phyloP scores from a whole-genome alignment of 2,888 invertebrate species.

The Camponotus fellah region DNA sequence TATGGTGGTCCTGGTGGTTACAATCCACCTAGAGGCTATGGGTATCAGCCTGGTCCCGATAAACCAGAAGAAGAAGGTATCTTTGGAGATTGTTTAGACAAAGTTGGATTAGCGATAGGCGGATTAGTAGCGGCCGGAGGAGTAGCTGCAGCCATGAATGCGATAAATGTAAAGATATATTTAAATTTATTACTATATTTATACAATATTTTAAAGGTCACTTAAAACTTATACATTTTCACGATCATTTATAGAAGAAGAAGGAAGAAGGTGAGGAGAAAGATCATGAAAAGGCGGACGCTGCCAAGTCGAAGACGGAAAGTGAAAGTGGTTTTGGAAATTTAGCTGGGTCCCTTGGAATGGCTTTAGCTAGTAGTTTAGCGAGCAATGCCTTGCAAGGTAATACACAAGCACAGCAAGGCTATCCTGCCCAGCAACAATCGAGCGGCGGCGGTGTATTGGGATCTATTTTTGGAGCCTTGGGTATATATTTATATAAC shows the following conservation, averaged over 20 bases:
- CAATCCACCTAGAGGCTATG: constrained; percentile 74
- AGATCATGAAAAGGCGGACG: constrained; percentile 80
- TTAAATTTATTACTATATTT: not conserved
- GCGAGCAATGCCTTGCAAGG: constrained; percentile 80
- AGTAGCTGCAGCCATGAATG: constrained; percentile 83
- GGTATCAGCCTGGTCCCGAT: constrained; percentile 76
- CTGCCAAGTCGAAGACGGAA: constrained; percentile 77
- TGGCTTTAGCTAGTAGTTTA: constrained; percentile 83
- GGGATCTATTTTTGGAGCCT: constrained; percentile 83
- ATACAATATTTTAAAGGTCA: not conserved
- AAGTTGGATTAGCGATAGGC: constrained; percentile 83
- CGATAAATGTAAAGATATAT: constrained; percentile 76
- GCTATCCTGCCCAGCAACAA: constrained; percentile 80
- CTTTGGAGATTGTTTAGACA: constrained; percentile 81
- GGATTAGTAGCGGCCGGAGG: constrained; percentile 84
- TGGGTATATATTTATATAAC: constrained; percentile 74
- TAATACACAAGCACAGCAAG: constrained; percentile 75
- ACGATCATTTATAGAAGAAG: constrained; percentile 75
- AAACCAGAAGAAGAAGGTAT: constrained; percentile 79
- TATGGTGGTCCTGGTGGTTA: constrained; percentile 71
- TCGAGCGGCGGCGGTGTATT: constrained; percentile 77
- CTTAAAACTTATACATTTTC: not conserved
- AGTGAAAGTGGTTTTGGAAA: constrained; percentile 79
- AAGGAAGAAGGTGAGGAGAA: constrained; percentile 75
- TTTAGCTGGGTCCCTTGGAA: constrained; percentile 81